Evolutionary conservation across 1,140 invertebrate species (phyloP).

Genomic region (Tetramorium parvispinum): DNA sequence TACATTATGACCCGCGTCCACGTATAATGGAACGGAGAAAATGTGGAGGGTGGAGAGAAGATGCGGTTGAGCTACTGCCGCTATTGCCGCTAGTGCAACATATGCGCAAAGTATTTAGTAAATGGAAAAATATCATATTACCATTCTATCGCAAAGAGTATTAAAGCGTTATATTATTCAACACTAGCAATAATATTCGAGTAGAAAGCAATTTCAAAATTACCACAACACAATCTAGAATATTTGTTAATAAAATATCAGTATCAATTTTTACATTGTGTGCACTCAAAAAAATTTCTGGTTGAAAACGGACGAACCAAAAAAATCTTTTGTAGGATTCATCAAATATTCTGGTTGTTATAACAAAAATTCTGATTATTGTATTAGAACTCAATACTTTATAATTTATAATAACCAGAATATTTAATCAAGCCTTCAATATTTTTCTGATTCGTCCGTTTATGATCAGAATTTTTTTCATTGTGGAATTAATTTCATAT

Average conservation of each 20-base stretch:
- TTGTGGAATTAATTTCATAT: background rate
- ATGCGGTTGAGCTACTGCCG: background rate
- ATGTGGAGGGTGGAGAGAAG: constrained; percentile 15
- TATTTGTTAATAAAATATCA: background rate
- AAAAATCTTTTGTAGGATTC: too few species aligned
- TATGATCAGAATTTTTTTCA: too few species aligned
- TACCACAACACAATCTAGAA: background rate
- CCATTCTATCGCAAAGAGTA: background rate
- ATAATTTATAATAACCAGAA: too few species aligned
- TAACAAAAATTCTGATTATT: too few species aligned
- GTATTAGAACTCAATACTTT: too few species aligned
- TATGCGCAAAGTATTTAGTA: constrained; percentile 23
- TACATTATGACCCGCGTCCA: constrained; percentile 68
- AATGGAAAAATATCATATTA: constrained; percentile 44
- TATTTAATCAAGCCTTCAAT: too few species aligned
- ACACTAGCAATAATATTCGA: background rate
- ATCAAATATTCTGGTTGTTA: too few species aligned
- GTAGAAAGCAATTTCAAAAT: background rate
- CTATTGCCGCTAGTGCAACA: background rate
- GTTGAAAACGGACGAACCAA: too few species aligned
- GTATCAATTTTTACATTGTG: background rate
- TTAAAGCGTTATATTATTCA: background rate
- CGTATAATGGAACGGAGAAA: constrained; percentile 71
- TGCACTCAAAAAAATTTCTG: too few species aligned
- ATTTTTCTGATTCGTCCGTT: too few species aligned